A percentile compares a stretch with the other conserved stretches of the same genome.
phyloP scores from a whole-genome alignment of 2,113 vertebrate species.

The Gopherus flavomarginatus region DNA sequence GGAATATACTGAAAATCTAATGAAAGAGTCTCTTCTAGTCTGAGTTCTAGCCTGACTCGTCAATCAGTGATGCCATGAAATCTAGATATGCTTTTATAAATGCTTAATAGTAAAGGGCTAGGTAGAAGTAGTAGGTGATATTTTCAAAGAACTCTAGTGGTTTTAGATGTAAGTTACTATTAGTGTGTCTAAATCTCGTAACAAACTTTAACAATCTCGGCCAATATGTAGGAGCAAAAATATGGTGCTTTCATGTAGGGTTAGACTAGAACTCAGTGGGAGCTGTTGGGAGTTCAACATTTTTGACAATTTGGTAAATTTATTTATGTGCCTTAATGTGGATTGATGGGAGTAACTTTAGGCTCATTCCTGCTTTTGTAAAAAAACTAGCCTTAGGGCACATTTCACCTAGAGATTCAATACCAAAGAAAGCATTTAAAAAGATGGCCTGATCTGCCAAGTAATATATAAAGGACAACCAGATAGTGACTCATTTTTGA shows the following conservation, averaged over 20 bases:
- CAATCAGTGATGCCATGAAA: neutral
- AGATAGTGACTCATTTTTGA: neutral
- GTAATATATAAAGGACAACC: neutral
- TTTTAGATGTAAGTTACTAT: neutral
- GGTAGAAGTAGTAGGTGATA: constrained; percentile 6
- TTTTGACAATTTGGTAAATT: neutral
- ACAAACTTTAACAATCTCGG: neutral
- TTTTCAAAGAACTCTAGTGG: neutral
- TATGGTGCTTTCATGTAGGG: neutral
- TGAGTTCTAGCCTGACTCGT: neutral
- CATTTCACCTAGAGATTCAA: neutral
- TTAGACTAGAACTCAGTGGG: neutral
- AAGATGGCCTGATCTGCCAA: neutral
- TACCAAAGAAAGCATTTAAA: neutral
- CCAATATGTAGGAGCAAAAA: neutral
- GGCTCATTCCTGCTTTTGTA: neutral
- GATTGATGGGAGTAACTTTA: neutral
- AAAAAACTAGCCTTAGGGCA: neutral
- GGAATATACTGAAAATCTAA: neutral
- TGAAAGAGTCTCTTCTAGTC: neutral
- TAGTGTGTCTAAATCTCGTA: neutral
- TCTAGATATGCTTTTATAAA: neutral
- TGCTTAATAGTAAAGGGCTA: constrained; percentile 4
- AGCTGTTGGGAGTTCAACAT: neutral
- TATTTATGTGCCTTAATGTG: neutral